These are phyloP conservation scores for Rutilus rutilus DNA, from an alignment of 2,113 vertebrate genomes.

Conservation along the genomic window DNA sequence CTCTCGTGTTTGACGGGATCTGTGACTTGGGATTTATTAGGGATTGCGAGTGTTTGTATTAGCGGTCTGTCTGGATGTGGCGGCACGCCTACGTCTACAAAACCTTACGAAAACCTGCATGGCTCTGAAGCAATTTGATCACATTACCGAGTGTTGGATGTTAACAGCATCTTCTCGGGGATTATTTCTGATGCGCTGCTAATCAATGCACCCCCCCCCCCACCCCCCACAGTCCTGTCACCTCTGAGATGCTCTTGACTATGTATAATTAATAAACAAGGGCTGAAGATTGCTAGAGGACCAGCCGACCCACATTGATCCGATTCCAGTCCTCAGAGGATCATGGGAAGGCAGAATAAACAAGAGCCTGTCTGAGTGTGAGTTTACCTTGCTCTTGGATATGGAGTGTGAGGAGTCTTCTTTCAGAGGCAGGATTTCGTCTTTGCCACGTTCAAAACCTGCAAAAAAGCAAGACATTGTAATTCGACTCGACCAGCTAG, in stretches of 20 bases:
- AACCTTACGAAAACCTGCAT: background rate
- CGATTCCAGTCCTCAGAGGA: background rate
- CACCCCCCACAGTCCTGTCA: background rate
- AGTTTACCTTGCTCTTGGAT: slow-evolving; percentile 95
- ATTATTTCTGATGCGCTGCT: background rate
- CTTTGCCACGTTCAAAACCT: slow-evolving; percentile 94
- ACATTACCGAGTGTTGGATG: background rate
- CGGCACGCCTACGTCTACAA: background rate
- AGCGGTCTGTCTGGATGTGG: background rate
- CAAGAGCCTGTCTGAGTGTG: background rate
- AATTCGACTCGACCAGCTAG: background rate
- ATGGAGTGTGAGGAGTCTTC: slow-evolving; percentile 89
- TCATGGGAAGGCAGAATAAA: slow-evolving; percentile 9
- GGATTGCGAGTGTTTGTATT: background rate
- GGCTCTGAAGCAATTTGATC: background rate
- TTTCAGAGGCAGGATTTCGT: slow-evolving; percentile 86
- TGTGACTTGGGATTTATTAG: background rate
- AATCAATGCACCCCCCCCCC: background rate
- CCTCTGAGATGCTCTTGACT: background rate
- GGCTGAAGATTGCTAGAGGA: background rate
- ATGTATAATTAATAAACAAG: slow-evolving; percentile 14
- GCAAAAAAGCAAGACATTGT: slow-evolving; percentile 48
- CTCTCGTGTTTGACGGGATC: background rate
- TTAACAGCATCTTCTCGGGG: background rate
- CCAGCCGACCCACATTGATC: background rate